Base-by-base conservation (phyloP, 2,888 invertebrate genomes). In the Saturnia pavonia region DNA sequence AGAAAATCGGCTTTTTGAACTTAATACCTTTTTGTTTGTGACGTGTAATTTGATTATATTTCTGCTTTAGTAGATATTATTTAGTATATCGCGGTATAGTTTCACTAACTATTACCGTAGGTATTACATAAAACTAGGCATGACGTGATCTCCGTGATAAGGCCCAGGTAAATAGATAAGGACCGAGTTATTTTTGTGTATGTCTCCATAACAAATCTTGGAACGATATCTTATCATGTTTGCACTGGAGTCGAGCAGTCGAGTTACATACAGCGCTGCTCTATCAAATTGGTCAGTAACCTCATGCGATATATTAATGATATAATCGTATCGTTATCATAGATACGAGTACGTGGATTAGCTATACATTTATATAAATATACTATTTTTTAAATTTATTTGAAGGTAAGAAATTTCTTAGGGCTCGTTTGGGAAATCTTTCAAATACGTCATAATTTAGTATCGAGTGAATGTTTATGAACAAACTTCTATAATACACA, bases 171-270 rank as follows among this genome's bases (percentile, higher is more conserved):
- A 60, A 60, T 27, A 60, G 57, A 60, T 60, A 60, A 27, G 27
- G 27, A 60, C 0, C 57, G 57, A 60, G 57, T 60, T 60, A 60
- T 60, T 60, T 60, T 60, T 60, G 25, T 60, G 57, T 60, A 27
- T 40, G 65, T 40, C 40, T 65, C 65, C 40, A 34, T 34, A 65
- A 65, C 65, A 65, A 65, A 65, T 65, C 40, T 65, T 40, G 12
- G 34, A 34, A 4, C 12, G 6, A 40, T 65, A 65, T 65, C 65
- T 65, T 65, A 65, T 65, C 65, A n/a, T 65, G 34, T 60, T 60
- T 60, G 57, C 25, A 60, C 57, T 25, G 14, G 14, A 60, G 54
- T 8, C n/a, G 22, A 54, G 54, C 54, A 51, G 12, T 3, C 25
- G 57, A 25, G 57, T 6, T 9, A n/a, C 22, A 19, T 2, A 22